Evolutionary conservation across 2,113 vertebrate species (phyloP).

Genomic region (Delphinus delphis): DNA sequence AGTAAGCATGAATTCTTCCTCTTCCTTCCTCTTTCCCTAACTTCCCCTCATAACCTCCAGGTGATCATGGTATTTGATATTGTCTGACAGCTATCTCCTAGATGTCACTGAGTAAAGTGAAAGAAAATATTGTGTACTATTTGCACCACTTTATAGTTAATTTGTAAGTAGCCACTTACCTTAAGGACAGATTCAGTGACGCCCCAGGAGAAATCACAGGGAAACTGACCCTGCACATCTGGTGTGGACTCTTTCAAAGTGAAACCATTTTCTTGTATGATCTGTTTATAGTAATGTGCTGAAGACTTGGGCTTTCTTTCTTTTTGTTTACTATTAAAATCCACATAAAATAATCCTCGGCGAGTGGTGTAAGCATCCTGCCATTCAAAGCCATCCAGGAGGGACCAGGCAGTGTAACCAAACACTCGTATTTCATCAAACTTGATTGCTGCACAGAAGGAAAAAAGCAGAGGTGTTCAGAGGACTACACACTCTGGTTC

Average conservation of each 20-base stretch:
- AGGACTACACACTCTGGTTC: neutral
- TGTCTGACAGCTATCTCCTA: neutral
- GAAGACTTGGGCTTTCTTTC: conserved; percentile 92
- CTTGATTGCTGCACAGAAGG: conserved; percentile 85
- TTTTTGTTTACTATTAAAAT: conserved; percentile 87
- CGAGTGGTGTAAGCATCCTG: conserved; percentile 89
- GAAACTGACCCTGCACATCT: conserved; percentile 86
- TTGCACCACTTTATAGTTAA: neutral
- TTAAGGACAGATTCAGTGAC: conserved; percentile 92
- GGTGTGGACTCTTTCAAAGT: conserved; percentile 77
- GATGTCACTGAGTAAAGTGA: neutral
- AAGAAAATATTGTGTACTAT: neutral
- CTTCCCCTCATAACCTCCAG: neutral
- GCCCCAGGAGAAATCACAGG: conserved; percentile 96
- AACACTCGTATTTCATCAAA: conserved; percentile 90
- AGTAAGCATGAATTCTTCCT: neutral
- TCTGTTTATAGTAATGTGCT: conserved; percentile 90
- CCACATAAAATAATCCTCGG: conserved; percentile 93
- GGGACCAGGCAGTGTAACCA: conserved; percentile 94
- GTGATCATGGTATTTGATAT: neutral
- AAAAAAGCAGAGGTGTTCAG: conserved; percentile 35
- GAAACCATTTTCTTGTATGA: conserved; percentile 91
- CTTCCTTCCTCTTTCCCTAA: neutral
- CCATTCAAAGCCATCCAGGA: conserved; percentile 98
- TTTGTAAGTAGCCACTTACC: conserved; percentile 81